Percentiles rank a stretch among this genome's conserved stretches.
These are phyloP conservation scores for Drosophila ironensis DNA, from an alignment of 1,140 invertebrate genomes.

Conservation along the genomic window DNA sequence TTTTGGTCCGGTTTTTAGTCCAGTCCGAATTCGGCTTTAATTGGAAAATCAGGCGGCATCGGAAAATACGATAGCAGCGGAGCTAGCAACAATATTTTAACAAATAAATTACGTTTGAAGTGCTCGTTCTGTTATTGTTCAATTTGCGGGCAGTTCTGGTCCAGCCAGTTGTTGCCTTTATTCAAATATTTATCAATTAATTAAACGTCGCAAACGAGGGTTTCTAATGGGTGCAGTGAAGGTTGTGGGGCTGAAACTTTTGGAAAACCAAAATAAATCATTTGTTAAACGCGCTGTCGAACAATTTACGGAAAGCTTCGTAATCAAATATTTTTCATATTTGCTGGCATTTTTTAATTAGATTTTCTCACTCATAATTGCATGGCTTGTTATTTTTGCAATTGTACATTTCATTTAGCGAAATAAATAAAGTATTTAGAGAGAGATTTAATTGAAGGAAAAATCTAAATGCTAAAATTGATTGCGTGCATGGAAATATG, in stretches of 20 bases:
- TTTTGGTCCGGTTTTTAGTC: conserved; percentile 37
- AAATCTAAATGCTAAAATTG: not conserved
- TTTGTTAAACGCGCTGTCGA: conserved; percentile 2
- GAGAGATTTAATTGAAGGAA: not conserved
- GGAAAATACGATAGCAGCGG: conserved; percentile 3
- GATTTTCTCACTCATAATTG: conserved; percentile 21
- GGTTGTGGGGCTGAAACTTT: conserved; percentile 5
- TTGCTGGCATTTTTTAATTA: conserved; percentile 17
- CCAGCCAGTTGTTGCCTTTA: conserved; percentile 32
- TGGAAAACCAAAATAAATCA: conserved; percentile 43
- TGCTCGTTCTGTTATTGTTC: conserved; percentile 51
- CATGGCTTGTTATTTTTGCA: not conserved
- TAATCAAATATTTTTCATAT: conserved; percentile 26
- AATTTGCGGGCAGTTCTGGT: conserved; percentile 33
- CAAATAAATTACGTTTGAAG: conserved; percentile 48
- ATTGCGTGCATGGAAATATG: not conserved
- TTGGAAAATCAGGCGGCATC: conserved; percentile 34
- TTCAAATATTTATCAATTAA: conserved; percentile 69
- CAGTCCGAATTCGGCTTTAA: conserved; percentile 31
- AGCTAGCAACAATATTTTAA: conserved; percentile 39
- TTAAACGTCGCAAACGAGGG: conserved; percentile 22
- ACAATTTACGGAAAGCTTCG: not conserved
- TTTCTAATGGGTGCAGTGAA: conserved; percentile 1
- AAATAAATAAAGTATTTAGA: not conserved
- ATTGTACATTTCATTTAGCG: conserved; percentile 4